phyloP scores from a whole-genome alignment of 2,888 invertebrate genomes.

The Morinoia aosen region DNA sequence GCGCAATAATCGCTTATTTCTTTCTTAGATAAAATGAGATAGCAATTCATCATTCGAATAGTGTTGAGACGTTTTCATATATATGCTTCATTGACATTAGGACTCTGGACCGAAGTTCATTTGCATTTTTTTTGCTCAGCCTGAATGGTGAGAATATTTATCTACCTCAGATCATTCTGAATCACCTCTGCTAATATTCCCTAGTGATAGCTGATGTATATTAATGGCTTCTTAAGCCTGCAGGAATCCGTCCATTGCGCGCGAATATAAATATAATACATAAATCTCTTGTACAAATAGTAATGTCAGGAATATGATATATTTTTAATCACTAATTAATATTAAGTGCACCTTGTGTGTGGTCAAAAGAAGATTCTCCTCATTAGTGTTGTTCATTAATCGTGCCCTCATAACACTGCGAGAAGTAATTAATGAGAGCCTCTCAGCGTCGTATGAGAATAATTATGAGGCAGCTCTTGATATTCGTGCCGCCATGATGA shows the following conservation, averaged over 20 bases:
- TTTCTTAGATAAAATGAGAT: too few species aligned
- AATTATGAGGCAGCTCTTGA: neutral
- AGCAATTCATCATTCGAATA: too few species aligned
- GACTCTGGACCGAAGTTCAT: too few species aligned
- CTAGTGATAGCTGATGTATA: neutral
- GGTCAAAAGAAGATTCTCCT: neutral
- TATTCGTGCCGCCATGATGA: slow-evolving; percentile 1
- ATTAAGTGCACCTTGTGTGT: neutral
- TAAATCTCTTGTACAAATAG: too few species aligned
- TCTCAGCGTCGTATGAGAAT: neutral
- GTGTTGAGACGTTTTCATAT: too few species aligned
- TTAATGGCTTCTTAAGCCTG: neutral
- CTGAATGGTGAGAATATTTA: neutral
- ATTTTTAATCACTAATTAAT: too few species aligned
- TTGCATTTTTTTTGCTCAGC: neutral
- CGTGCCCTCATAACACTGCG: neutral
- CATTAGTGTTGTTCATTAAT: neutral
- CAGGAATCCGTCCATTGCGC: neutral
- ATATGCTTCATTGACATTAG: too few species aligned
- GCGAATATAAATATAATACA: neutral
- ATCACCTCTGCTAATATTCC: neutral
- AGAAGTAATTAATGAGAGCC: slow-evolving; percentile 1
- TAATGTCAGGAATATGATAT: too few species aligned
- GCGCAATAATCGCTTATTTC: too few species aligned
- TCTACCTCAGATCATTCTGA: neutral